phyloP scores from a whole-genome alignment of 1,140 invertebrate species.

The Galleria mellonella region DNA sequence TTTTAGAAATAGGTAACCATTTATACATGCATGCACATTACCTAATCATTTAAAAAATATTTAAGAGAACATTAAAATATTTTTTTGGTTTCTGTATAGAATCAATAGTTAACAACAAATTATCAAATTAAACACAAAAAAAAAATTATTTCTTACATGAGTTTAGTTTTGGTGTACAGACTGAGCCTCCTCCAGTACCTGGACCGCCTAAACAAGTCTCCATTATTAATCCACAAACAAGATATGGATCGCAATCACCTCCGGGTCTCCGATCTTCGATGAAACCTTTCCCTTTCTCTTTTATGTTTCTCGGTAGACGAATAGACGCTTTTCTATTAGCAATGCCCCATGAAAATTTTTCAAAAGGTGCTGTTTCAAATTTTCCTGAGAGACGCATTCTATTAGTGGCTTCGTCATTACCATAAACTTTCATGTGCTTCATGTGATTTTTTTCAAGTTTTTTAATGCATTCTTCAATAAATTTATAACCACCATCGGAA shows the following conservation, averaged over 20 bases:
- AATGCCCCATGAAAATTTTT: conserved; percentile 85
- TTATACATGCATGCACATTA: too few species aligned
- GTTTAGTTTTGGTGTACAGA: not conserved
- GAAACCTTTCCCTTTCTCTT: conserved; percentile 92
- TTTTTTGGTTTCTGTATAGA: too few species aligned
- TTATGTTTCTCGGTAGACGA: conserved; percentile 86
- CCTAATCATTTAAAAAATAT: too few species aligned
- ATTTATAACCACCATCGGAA: conserved; percentile 82
- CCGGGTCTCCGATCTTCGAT: conserved; percentile 94
- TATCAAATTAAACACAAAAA: not conserved
- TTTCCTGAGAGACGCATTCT: conserved; percentile 89
- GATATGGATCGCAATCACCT: conserved; percentile 95
- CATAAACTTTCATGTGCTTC: conserved; percentile 92
- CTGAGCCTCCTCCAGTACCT: conserved; percentile 6
- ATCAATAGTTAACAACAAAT: too few species aligned
- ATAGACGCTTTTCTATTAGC: conserved; percentile 87
- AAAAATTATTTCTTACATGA: conserved; percentile 10
- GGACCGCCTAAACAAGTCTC: conserved; percentile 37
- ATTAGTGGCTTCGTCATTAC: conserved; percentile 89
- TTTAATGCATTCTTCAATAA: conserved; percentile 87
- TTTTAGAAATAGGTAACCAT: too few species aligned
- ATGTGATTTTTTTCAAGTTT: conserved; percentile 87
- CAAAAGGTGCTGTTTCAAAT: conserved; percentile 90
- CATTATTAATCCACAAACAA: conserved; percentile 83
- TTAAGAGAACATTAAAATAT: too few species aligned